Conservation (phyloP, 1,140 invertebrate species). For the Atta cephalotes region DNA sequence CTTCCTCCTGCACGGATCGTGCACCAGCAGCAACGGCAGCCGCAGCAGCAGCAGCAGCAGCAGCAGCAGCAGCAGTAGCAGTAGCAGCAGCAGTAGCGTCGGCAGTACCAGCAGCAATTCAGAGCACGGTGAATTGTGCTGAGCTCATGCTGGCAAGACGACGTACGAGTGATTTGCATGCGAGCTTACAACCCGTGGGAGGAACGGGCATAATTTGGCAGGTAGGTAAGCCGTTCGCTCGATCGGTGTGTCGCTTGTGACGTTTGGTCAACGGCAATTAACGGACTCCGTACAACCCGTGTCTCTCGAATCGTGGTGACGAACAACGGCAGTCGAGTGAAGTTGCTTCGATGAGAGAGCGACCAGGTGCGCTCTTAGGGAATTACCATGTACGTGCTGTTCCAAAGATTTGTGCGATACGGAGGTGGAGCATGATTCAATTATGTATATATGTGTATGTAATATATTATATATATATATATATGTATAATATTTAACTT, state of each 20-base stretch:
- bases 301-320: not conserved
- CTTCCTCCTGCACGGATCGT: conserved; percentile 65
- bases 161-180: conserved; percentile 78
- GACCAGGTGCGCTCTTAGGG: not conserved
- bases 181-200: conserved; percentile 61
- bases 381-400: conserved; percentile 8
- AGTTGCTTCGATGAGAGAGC: conserved; percentile 1
- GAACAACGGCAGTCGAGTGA: not conserved
- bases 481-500: not conserved
- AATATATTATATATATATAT: too few species aligned
- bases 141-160: conserved; percentile 76
- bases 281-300: conserved; percentile 23
- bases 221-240: conserved; percentile 70
- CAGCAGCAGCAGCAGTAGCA: conserved; percentile 57
- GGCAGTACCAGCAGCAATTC: conserved; percentile 58
- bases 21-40: conserved; percentile 41
- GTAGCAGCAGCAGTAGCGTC: conserved; percentile 15
- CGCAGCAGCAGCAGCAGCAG: not conserved
- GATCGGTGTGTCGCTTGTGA: conserved; percentile 66
- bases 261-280: conserved; percentile 72
- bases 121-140: conserved; percentile 74
- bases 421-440: not conserved
- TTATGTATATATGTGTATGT: too few species aligned
- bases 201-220: conserved; percentile 70
- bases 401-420: not conserved